Evolutionary conservation across 2,113 vertebrate genomes (phyloP).

Genomic region (Mastomys coucha): DNA sequence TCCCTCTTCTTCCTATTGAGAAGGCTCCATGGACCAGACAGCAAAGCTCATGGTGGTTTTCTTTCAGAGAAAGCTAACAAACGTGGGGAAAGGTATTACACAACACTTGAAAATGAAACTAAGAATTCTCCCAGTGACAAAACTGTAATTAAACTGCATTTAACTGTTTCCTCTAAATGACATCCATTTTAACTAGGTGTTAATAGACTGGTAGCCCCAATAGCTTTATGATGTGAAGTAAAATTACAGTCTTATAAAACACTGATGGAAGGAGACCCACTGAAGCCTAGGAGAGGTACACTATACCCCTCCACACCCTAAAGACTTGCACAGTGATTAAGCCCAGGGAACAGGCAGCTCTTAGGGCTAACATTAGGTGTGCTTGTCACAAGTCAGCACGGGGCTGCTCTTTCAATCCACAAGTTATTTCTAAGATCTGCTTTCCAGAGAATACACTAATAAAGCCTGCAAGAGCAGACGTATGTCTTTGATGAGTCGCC

Average conservation of each 20-base stretch:
- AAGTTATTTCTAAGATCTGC: conserved; percentile 43
- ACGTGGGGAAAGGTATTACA: neutral
- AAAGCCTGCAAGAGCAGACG: neutral
- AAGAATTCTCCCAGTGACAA: conserved; percentile 62
- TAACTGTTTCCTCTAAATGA: conserved; percentile 78
- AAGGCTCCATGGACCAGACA: conserved; percentile 1
- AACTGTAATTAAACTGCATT: conserved; percentile 78
- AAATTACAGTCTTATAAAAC: conserved; percentile 76
- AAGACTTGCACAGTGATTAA: conserved; percentile 68
- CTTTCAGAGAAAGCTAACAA: conserved; percentile 24
- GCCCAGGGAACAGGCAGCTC: conserved; percentile 53
- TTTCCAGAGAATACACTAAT: conserved; percentile 43
- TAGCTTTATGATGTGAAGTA: conserved; percentile 76
- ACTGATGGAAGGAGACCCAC: conserved; percentile 76
- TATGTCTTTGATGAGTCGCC: neutral
- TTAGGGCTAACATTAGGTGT: conserved; percentile 59
- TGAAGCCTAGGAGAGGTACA: conserved; percentile 76
- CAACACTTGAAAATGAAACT: conserved; percentile 62
- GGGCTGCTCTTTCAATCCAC: conserved; percentile 59
- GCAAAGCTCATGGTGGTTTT: neutral
- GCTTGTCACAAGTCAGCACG: neutral
- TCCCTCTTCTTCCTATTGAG: neutral
- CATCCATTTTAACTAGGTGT: conserved; percentile 76
- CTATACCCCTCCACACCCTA: conserved; percentile 32
- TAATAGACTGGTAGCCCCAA: conserved; percentile 73